Conservation (phyloP, 2,797 vertebrate genomes). For the Hemibagrus guttatus region DNA sequence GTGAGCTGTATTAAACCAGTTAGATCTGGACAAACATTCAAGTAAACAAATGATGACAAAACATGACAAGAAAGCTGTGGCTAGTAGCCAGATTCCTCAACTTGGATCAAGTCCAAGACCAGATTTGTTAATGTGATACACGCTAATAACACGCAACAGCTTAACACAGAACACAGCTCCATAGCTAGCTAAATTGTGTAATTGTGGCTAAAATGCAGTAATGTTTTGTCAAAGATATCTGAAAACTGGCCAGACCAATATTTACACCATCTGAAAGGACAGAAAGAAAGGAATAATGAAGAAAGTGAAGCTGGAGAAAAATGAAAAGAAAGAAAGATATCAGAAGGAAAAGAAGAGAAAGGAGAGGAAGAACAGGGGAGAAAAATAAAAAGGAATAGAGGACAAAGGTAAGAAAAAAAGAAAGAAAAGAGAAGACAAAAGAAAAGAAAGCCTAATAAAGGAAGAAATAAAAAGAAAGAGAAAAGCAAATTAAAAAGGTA, state of each 20-base stretch:
- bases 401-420: background rate
- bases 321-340: background rate
- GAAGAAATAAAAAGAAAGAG: too few relatives aligned
- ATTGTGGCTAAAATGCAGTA: background rate
- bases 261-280: background rate
- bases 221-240: background rate
- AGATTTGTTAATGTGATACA: background rate
- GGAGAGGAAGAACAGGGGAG: background rate
- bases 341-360: background rate
- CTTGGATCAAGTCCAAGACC: background rate
- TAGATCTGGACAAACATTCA: background rate
- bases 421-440: background rate
- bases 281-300: background rate
- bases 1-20: background rate
- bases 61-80: background rate
- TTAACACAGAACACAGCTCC: background rate
- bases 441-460: too few relatives aligned
- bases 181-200: background rate
- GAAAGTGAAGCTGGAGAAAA: background rate
- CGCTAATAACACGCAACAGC: background rate
- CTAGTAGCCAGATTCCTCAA: background rate
- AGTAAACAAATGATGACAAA: background rate
- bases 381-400: background rate
- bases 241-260: background rate
- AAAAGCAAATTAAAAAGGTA: too few relatives aligned